Base-by-base conservation (phyloP, 1,140 invertebrate species). In the Ceratoteleas bidentatus region DNA sequence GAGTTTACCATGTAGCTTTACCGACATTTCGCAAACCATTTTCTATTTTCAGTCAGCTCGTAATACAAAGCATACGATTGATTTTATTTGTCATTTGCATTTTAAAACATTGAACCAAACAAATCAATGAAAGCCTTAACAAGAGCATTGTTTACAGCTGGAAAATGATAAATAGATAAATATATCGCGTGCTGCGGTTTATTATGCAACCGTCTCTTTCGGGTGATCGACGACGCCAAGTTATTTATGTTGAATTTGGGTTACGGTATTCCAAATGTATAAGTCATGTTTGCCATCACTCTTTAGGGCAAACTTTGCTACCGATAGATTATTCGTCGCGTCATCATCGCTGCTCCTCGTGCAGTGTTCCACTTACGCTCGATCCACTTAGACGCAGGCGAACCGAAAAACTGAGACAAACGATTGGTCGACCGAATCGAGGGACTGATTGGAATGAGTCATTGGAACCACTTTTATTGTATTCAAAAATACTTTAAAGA, bases 231-330 rank as follows among this genome's bases (percentile, higher is more conserved):
- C 54, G n/a, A 24, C 8, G 36, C 47, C 9, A 54, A 76, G 64
- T 69, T 69, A 76, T 76, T 68, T 76, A 33, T 61, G 50, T 69
- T 76, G 56, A 76, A 68, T 54, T 54, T 66, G 49, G 57, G 64
- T 76, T 69, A 68, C 47, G 45, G 64, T 62, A 76, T 62, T 68
- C 16, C 32, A 61, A 68, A 66, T 60, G 47, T 68, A 76, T 74
- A 76, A 76, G 73, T 69, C 73, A 76, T 69, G 57, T 76, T 68
- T 68, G 64, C 73, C 49, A 76, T 76, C 50, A 69, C 15, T 68
- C 73, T 72, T 75, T 68, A 61, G 36, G n/a, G 13, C 52, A 34
- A 74, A 66, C 34, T 75, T 60, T 11, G 13, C 49, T 43, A 32
- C 52, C 34, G 43, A 65, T 50, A 43, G 72, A 74, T 74, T 50